These are phyloP conservation scores for Ptychochromis oligacanthus DNA, from an alignment of 2,113 vertebrate genomes.

Conservation along the genomic window DNA sequence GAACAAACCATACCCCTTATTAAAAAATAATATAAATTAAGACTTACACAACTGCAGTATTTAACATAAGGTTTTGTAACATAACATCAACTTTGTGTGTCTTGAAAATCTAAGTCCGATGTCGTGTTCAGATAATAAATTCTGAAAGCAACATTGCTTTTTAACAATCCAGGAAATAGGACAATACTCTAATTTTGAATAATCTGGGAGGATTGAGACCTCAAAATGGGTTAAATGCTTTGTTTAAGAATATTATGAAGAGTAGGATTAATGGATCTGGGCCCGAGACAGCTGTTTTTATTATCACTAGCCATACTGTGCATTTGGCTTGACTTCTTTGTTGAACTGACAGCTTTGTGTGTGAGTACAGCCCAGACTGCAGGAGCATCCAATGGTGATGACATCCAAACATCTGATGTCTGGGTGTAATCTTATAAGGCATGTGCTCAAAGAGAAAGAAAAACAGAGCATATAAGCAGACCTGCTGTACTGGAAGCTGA, in stretches of 20 bases:
- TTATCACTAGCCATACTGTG: neutral
- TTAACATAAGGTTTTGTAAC: neutral
- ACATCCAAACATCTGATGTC: neutral
- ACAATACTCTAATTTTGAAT: too few relatives aligned
- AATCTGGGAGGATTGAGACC: too few relatives aligned
- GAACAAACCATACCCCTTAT: neutral
- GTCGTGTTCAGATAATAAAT: too few relatives aligned
- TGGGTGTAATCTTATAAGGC: too few relatives aligned
- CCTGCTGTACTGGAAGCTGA: too few relatives aligned
- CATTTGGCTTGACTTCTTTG: neutral
- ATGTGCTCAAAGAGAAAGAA: too few relatives aligned
- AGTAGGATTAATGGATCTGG: too few relatives aligned
- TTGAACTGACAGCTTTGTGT: neutral
- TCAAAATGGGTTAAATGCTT: too few relatives aligned
- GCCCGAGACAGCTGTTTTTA: neutral
- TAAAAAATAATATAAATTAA: neutral
- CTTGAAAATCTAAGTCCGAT: neutral
- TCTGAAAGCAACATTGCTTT: neutral
- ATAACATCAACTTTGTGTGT: neutral
- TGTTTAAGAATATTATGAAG: too few relatives aligned
- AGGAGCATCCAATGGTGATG: neutral
- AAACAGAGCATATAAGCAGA: too few relatives aligned
- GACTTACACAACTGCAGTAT: neutral
- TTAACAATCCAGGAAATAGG: too few relatives aligned
- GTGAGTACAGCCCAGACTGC: neutral